These are phyloP conservation scores for Prunella fulvescens DNA, from an alignment of 2,113 vertebrate genomes.

Conservation along the genomic window DNA sequence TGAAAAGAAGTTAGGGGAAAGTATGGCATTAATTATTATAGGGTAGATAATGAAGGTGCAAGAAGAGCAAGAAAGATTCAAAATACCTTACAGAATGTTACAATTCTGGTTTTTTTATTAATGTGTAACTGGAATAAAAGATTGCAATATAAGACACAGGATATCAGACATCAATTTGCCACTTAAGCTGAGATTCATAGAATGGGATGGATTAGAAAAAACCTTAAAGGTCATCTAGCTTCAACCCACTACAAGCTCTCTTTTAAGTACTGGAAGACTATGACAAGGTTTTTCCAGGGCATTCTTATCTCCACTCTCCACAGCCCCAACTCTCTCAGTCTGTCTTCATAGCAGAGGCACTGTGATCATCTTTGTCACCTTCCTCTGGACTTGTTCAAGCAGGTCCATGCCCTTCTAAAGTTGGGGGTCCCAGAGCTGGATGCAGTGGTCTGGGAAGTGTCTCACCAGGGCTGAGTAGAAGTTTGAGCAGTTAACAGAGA, in stretches of 20 bases:
- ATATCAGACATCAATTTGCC: background rate
- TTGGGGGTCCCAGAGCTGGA: background rate
- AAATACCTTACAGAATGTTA: background rate
- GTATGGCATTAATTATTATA: background rate
- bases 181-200: background rate
- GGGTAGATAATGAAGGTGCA: background rate
- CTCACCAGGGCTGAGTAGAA: background rate
- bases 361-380: background rate
- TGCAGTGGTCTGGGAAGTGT: accelerated
- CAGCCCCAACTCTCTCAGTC: background rate
- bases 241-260: background rate
- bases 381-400: background rate
- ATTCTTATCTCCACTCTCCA: background rate
- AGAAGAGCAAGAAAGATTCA: background rate
- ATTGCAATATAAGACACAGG: background rate
- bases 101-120: background rate
- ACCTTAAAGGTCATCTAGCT: background rate
- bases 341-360: background rate
- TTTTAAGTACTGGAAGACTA: background rate
- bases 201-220: background rate
- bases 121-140: background rate
- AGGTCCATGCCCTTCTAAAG: background rate
- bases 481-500: background rate
- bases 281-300: background rate
- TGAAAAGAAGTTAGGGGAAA: background rate